Evolutionary conservation across 2,113 vertebrate species (phyloP).

Genomic region (Entomyzon cyanotis): DNA sequence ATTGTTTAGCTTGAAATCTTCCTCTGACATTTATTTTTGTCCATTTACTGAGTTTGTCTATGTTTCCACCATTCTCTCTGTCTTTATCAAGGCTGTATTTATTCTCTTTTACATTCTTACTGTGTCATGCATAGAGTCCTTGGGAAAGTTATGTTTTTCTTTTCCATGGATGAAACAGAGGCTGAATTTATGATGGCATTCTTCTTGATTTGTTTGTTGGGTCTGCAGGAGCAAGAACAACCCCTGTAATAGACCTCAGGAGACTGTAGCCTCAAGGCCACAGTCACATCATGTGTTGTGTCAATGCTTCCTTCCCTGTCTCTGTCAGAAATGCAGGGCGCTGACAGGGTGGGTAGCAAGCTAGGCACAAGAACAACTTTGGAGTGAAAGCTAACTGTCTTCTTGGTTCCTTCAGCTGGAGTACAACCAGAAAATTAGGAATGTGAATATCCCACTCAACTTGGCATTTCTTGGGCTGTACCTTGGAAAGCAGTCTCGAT

Average conservation of each 20-base stretch:
- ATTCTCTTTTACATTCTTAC: neutral
- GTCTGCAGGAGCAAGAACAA: neutral
- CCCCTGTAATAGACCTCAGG: accelerated
- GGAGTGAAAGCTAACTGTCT: neutral
- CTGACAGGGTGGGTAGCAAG: neutral
- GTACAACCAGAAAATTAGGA: neutral
- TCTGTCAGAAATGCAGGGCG: neutral
- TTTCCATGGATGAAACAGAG: neutral
- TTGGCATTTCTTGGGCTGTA: neutral
- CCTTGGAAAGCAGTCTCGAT: neutral
- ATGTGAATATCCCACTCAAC: neutral
- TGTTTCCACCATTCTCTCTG: neutral
- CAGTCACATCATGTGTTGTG: accelerated
- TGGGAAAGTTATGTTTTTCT: neutral
- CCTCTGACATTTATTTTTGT: neutral
- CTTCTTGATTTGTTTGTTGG: neutral
- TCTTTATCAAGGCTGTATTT: neutral
- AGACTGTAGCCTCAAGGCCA: neutral
- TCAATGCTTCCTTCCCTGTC: accelerated
- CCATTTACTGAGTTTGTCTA: neutral
- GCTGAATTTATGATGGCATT: neutral
- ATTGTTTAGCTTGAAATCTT: neutral
- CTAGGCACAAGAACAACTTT: neutral
- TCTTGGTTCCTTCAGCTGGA: neutral
- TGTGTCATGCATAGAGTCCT: neutral